Evolutionary conservation across 2,888 invertebrate genomes (phyloP).

Genomic region (Itoplectis maculator): DNA sequence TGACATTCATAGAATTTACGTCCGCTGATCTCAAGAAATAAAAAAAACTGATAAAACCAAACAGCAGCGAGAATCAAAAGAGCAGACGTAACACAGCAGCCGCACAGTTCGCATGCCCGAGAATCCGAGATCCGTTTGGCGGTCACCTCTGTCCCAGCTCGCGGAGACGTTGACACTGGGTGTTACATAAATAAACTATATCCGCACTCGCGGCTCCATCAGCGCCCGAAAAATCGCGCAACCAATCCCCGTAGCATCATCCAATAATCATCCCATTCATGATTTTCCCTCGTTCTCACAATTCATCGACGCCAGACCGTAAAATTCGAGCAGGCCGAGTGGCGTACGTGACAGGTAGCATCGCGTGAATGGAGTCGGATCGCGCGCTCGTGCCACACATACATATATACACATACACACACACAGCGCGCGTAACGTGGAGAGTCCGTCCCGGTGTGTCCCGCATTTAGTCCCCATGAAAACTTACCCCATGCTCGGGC

Average conservation of each 20-base stretch:
- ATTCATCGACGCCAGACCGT: constrained; percentile 20
- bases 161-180: constrained; percentile 34
- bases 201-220: too few species aligned
- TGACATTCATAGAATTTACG: too few species aligned
- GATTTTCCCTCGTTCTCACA: constrained; percentile 36
- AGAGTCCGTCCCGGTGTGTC: constrained; percentile 25
- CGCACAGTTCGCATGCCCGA: not conserved
- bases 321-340: constrained; percentile 59
- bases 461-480: not conserved
- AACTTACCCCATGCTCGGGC: constrained; percentile 81
- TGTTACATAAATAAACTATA: constrained; percentile 63
- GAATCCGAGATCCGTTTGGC: constrained; percentile 58
- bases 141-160: constrained; percentile 64
- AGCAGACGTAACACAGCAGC: not conserved
- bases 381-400: constrained; percentile 26
- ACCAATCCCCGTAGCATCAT: not conserved
- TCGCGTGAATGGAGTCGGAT: constrained; percentile 79
- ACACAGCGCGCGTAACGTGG: constrained; percentile 29
- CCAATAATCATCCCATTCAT: constrained; percentile 55
- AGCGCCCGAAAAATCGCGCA: too few species aligned
- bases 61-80: too few species aligned
- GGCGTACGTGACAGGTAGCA: constrained; percentile 82
- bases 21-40: too few species aligned
- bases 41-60: too few species aligned
- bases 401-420: constrained; percentile 10